These are phyloP conservation scores for Smutsia gigantea DNA, from an alignment of 2,797 vertebrate species.

Conservation along the genomic window DNA sequence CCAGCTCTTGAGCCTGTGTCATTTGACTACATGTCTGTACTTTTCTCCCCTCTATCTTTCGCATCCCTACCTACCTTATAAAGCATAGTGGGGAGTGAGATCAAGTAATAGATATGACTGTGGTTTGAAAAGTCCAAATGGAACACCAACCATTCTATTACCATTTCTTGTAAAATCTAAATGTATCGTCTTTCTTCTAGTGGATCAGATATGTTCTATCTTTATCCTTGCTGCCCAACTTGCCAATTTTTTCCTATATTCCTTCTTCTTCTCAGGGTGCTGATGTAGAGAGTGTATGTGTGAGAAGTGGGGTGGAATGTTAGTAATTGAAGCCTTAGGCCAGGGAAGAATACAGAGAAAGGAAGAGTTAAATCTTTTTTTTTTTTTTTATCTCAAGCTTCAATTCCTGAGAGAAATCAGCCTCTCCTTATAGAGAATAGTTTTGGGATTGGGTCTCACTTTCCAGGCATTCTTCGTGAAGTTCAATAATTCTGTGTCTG, in stretches of 20 bases:
- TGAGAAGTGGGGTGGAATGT: neutral
- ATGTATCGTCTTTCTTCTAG: neutral
- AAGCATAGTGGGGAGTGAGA: neutral
- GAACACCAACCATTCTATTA: neutral
- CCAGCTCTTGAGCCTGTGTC: neutral
- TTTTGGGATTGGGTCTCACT: neutral
- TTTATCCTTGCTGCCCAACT: neutral
- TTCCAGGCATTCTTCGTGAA: neutral
- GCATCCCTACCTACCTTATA: neutral
- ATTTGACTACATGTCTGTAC: neutral
- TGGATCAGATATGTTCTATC: neutral
- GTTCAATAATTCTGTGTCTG: neutral
- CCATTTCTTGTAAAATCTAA: neutral
- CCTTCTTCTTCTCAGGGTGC: neutral
- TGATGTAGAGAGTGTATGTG: neutral
- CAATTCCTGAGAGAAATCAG: neutral
- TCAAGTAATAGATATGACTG: neutral
- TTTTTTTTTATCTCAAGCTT: neutral
- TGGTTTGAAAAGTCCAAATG: neutral
- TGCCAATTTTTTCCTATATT: neutral
- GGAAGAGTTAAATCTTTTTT: neutral
- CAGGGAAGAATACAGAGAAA: neutral
- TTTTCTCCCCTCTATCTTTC: neutral
- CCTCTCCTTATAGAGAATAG: neutral
- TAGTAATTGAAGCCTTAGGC: neutral